These are phyloP conservation scores for Lycia hirtaria DNA, from an alignment of 2,888 invertebrate genomes.

Conservation along the genomic window DNA sequence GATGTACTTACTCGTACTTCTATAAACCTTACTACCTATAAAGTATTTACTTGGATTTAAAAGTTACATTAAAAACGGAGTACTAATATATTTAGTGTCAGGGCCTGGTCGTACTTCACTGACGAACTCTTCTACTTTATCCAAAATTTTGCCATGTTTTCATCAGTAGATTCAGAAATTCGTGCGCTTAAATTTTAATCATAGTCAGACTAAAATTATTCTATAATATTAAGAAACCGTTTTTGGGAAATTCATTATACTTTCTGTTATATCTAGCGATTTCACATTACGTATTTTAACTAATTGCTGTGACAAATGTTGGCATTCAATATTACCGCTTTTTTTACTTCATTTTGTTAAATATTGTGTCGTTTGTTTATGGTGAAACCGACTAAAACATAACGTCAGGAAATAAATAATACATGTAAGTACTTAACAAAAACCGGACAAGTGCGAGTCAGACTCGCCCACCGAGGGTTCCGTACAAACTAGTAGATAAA, in stretches of 20 bases:
- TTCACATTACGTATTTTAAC: constrained; percentile 26
- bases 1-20: background rate
- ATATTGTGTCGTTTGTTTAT: constrained; percentile 15
- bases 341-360: constrained; percentile 14
- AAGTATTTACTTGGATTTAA: too few species aligned
- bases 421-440: background rate
- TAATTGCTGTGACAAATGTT: constrained; percentile 30
- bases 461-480: too few species aligned
- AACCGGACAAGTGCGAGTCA: too few species aligned
- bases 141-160: background rate
- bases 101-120: background rate
- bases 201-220: constrained; percentile 2
- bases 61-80: too few species aligned
- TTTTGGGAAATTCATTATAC: constrained; percentile 22
- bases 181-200: background rate
- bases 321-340: constrained; percentile 33
- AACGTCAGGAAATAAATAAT: background rate
- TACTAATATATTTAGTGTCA: too few species aligned
- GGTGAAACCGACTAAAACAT: constrained; percentile 47
- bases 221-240: constrained; percentile 16
- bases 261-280: too few species aligned
- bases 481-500: too few species aligned
- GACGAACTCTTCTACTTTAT: background rate
- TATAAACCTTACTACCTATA: too few species aligned
- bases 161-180: background rate